Evolutionary conservation across 2,113 vertebrate species (phyloP).

Genomic region (Silurus meridionalis): DNA sequence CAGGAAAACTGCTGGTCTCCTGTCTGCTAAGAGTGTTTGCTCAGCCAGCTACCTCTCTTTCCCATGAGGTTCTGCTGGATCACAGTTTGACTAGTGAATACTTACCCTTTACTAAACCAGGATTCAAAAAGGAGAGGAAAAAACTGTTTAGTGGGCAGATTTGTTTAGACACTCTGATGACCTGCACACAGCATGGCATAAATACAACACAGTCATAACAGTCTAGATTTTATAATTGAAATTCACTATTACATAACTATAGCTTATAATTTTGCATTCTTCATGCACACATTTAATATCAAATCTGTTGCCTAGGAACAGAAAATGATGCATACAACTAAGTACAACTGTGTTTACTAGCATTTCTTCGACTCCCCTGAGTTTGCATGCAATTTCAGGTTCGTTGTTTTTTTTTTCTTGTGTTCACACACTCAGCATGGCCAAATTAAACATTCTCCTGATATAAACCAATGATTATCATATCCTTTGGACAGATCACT

Average conservation of each 20-base stretch:
- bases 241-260: background rate
- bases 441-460: conserved; percentile 61
- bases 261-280: background rate
- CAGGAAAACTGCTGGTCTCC: conserved; percentile 56
- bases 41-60: conserved; percentile 54
- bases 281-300: background rate
- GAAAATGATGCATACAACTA: background rate
- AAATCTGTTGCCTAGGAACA: background rate
- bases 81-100: conserved; percentile 40
- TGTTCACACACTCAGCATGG: conserved; percentile 51
- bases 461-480: conserved; percentile 57
- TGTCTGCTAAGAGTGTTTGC: conserved; percentile 60
- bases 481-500: conserved; percentile 46
- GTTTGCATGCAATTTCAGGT: conserved; percentile 17
- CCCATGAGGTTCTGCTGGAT: conserved; percentile 56
- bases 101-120: conserved; percentile 21
- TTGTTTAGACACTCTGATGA: background rate
- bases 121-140: background rate
- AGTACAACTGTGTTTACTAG: background rate
- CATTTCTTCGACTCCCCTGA: background rate
- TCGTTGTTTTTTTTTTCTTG: conserved; percentile 24
- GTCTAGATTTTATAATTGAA: background rate
- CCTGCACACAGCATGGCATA: background rate
- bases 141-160: background rate
- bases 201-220: background rate